Percentiles rank a stretch among this genome's conserved stretches.
These are phyloP conservation scores for Onychostruthus taczanowskii DNA, from an alignment of 2,113 vertebrate species.

Conservation along the genomic window DNA sequence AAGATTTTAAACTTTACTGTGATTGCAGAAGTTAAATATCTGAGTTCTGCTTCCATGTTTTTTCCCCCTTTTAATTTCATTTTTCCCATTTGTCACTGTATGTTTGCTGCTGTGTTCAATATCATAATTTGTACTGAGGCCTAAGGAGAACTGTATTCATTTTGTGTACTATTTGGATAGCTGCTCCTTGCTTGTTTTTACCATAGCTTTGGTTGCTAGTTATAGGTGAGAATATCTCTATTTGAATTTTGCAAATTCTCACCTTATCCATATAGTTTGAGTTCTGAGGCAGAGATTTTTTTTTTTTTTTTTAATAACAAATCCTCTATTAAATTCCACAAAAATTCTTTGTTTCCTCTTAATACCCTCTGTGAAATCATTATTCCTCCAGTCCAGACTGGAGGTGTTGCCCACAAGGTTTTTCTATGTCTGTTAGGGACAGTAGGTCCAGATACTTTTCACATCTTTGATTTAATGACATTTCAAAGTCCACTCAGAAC, in stretches of 20 bases:
- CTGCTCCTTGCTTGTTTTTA: not conserved
- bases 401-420: not conserved
- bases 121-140: not conserved
- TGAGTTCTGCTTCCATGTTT: not conserved
- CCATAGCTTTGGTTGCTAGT: not conserved
- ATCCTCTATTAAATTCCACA: not conserved
- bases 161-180: not conserved
- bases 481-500: not conserved
- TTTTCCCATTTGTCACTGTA: not conserved
- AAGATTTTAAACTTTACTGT: not conserved
- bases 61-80: not conserved
- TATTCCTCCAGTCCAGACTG: not conserved
- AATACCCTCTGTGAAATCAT: not conserved
- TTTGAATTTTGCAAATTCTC: not conserved
- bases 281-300: not conserved
- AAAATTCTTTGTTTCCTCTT: not conserved
- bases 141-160: not conserved
- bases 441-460: not conserved
- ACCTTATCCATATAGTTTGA: not conserved
- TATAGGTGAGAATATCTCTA: not conserved
- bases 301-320: not conserved
- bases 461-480: not conserved
- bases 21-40: not conserved
- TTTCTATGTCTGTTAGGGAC: not conserved
- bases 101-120: not conserved